Evolutionary conservation across 2,113 vertebrate genomes (phyloP).

Genomic region (Argyrosomus japonicus): DNA sequence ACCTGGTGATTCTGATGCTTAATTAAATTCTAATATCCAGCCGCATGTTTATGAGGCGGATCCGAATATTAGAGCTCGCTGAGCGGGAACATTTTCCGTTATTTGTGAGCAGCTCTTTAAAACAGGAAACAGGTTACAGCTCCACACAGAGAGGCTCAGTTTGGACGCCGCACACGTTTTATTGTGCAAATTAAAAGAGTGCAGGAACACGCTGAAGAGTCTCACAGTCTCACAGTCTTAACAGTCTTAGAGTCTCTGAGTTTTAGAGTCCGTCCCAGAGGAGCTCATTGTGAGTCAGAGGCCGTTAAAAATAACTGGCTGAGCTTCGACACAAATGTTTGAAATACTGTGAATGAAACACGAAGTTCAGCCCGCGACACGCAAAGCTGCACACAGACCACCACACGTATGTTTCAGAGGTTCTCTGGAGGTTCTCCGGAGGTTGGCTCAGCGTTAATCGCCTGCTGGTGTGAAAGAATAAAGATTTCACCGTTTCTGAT

Average conservation of each 20-base stretch:
- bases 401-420: too few species aligned
- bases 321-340: slow-evolving; percentile 33
- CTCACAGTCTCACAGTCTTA: too few species aligned
- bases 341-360: slow-evolving; percentile 37
- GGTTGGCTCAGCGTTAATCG: too few species aligned
- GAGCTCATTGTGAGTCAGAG: slow-evolving; percentile 58
- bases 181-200: slow-evolving; percentile 53
- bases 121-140: slow-evolving; percentile 62
- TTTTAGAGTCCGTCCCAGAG: slow-evolving; percentile 47
- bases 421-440: too few species aligned
- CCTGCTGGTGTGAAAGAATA: background rate
- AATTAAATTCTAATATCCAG: slow-evolving; percentile 58
- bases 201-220: slow-evolving; percentile 35
- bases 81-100: slow-evolving; percentile 50
- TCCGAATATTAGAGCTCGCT: slow-evolving; percentile 38
- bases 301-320: slow-evolving; percentile 50
- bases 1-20: slow-evolving; percentile 28
- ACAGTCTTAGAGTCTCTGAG: too few species aligned
- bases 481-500: background rate
- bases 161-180: slow-evolving; percentile 21
- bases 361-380: background rate
- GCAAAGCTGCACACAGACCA: too few species aligned
- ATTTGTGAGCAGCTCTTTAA: slow-evolving; percentile 53
- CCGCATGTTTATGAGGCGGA: slow-evolving; percentile 47
- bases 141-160: slow-evolving; percentile 60